Evolutionary conservation across 2,888 invertebrate species (phyloP).

Genomic region (Conops quadrifasciatus): DNA sequence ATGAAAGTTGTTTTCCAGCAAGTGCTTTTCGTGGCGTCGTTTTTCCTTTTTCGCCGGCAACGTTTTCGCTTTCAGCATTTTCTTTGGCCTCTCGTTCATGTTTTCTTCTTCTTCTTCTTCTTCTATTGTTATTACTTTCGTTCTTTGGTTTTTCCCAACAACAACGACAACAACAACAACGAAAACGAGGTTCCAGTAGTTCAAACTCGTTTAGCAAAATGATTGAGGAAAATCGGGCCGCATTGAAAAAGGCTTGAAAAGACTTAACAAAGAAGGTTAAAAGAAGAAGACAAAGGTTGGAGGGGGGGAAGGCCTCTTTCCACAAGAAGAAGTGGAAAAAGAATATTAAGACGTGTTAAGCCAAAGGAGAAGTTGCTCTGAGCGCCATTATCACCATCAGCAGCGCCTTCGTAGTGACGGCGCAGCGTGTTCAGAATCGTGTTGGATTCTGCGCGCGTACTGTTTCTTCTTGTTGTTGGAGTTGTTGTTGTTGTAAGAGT

Average conservation of each 20-base stretch:
- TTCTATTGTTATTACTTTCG: not conserved
- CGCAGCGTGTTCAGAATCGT: not conserved
- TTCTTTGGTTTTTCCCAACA: not conserved
- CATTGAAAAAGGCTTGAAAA: not conserved
- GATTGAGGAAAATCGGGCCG: not conserved
- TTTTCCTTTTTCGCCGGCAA: constrained; percentile 35
- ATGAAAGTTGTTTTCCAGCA: constrained; percentile 50
- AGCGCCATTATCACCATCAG: too few species aligned
- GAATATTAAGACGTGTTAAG: constrained; percentile 13
- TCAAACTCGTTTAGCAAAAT: not conserved
- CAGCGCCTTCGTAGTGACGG: too few species aligned
- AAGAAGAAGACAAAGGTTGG: not conserved
- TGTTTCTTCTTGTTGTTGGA: not conserved
- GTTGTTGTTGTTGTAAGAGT: not conserved
- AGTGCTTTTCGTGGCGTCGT: constrained; percentile 45
- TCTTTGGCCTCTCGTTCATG: not conserved
- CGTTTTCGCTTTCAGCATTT: not conserved
- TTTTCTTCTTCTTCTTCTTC: not conserved
- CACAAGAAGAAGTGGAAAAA: constrained; percentile 19
- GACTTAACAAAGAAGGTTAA: not conserved
- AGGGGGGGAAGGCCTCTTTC: not conserved
- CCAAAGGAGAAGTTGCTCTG: not conserved
- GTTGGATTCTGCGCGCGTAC: not conserved
- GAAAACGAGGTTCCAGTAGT: not conserved
- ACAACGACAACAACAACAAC: not conserved